phyloP scores from a whole-genome alignment of 1,140 invertebrate genomes.

The Lutraria rhynchaena region DNA sequence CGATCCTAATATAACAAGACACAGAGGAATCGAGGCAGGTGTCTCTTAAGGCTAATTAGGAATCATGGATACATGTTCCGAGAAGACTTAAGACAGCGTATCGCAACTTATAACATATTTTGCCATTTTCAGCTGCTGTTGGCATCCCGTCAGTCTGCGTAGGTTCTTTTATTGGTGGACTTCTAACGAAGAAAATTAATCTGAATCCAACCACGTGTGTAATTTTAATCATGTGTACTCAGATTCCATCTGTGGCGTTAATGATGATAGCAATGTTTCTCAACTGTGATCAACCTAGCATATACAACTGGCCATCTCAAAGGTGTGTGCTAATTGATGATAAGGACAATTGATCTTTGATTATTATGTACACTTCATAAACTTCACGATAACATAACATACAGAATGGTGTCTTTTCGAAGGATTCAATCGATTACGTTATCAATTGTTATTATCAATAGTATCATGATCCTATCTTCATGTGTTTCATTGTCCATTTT shows the following conservation, averaged over 20 bases:
- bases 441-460: too few relatives aligned
- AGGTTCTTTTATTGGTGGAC: constrained; percentile 30
- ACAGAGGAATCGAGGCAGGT: too few relatives aligned
- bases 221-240: constrained; percentile 2
- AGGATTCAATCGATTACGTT: too few relatives aligned
- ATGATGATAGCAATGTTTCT: constrained; percentile 7
- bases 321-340: background rate
- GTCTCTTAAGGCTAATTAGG: too few relatives aligned
- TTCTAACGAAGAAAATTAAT: constrained; percentile 19
- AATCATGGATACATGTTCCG: too few relatives aligned
- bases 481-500: too few relatives aligned
- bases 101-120: background rate
- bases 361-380: too few relatives aligned
- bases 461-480: too few relatives aligned
- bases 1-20: too few relatives aligned
- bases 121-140: constrained; percentile 23
- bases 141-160: constrained; percentile 10
- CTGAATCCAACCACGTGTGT: constrained; percentile 4
- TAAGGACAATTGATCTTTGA: too few relatives aligned
- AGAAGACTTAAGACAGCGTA: background rate
- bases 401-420: too few relatives aligned
- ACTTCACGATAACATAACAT: too few relatives aligned
- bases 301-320: constrained; percentile 10
- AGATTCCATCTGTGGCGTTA: background rate
- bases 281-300: constrained; percentile 25